These are phyloP conservation scores for Ctenoplectra terminalis DNA, from an alignment of 1,140 invertebrate species.

Conservation along the genomic window DNA sequence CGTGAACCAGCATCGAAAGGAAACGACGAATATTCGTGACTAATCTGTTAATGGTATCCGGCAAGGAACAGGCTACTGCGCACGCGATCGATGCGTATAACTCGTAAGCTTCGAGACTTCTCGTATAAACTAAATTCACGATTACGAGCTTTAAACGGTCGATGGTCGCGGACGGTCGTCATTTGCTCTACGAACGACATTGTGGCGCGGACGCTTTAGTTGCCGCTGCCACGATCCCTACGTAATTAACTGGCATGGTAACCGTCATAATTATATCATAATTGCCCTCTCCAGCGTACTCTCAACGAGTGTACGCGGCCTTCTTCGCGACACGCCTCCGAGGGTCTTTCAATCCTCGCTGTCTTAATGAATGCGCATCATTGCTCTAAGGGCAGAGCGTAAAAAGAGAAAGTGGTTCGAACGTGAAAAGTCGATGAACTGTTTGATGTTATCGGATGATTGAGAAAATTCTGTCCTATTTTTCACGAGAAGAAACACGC, in stretches of 20 bases:
- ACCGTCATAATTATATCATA: slow-evolving; percentile 43
- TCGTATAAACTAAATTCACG: slow-evolving; percentile 9
- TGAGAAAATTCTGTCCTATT: too few relatives aligned
- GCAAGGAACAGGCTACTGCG: neutral
- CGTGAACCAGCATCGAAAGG: too few relatives aligned
- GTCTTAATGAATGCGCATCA: slow-evolving; percentile 12
- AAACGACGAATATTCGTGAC: neutral
- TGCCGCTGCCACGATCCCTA: neutral
- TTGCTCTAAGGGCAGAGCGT: slow-evolving; percentile 10
- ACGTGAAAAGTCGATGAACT: slow-evolving; percentile 9
- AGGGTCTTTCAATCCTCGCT: slow-evolving; percentile 4
- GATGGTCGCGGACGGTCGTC: neutral
- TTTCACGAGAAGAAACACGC: too few relatives aligned
- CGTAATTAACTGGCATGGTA: slow-evolving; percentile 31
- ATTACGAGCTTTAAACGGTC: slow-evolving; percentile 22
- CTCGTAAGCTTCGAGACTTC: neutral
- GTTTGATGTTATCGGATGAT: too few relatives aligned
- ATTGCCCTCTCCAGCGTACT: neutral
- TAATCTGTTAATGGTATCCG: neutral
- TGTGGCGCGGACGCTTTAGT: neutral
- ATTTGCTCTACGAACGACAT: neutral
- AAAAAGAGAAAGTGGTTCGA: slow-evolving; percentile 28
- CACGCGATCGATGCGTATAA: neutral
- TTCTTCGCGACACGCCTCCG: slow-evolving; percentile 9
- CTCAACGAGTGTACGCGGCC: neutral